Conservation (phyloP, 2,888 invertebrate genomes). For the Monopis laevigella region DNA sequence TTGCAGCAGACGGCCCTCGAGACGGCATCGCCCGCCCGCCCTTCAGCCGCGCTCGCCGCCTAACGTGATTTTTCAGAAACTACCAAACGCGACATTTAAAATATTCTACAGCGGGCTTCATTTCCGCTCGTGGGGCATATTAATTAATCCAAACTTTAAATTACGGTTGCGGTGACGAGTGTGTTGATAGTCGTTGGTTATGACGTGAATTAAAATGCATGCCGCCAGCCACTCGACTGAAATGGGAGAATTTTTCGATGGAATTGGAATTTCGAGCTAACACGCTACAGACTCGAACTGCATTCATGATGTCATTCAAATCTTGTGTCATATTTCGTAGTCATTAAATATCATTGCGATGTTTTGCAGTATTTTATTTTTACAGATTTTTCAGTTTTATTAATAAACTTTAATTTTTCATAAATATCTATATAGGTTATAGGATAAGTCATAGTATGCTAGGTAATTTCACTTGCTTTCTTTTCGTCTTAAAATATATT, state of each 20-base stretch:
- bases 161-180: constrained; percentile 12
- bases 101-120: constrained; percentile 39
- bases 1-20: constrained; percentile 66
- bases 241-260: constrained; percentile 4
- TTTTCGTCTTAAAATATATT: no score
- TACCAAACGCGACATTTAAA: constrained; percentile 41
- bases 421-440: no score
- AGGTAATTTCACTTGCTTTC: no score
- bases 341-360: no score
- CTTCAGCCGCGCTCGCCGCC: constrained; percentile 22
- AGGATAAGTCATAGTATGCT: no score
- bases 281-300: no score
- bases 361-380: no score
- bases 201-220: constrained; percentile 9
- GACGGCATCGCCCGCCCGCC: constrained; percentile 42
- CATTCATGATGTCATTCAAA: no score
- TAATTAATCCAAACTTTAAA: constrained; percentile 49
- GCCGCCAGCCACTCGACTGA: background rate
- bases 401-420: no score
- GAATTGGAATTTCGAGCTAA: constrained; percentile 4
- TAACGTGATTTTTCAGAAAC: constrained; percentile 48
- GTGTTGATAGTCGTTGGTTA: constrained; percentile 9
- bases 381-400: no score
- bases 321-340: no score
- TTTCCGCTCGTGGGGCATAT: constrained; percentile 30